Evolutionary conservation across 1,140 invertebrate species (phyloP).

Genomic region (Bombus affinis): DNA sequence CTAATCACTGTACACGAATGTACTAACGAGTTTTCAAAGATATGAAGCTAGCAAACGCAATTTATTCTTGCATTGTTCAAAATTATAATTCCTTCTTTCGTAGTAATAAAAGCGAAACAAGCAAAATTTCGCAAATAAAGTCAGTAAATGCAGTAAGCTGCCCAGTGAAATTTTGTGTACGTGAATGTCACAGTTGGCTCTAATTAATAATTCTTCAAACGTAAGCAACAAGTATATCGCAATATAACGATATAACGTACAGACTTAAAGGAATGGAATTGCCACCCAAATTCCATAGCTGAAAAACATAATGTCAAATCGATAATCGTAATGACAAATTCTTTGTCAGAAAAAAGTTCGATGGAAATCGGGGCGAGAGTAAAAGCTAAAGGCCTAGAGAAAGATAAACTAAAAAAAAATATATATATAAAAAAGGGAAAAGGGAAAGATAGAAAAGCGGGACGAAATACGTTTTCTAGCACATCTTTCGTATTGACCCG

Average conservation of each 20-base stretch:
- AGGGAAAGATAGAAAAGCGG: background rate
- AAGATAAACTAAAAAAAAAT: background rate
- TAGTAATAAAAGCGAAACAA: too few relatives aligned
- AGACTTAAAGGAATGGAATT: too few relatives aligned
- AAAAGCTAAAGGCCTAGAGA: background rate
- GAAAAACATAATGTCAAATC: background rate
- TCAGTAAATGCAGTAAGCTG: too few relatives aligned
- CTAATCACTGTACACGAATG: background rate
- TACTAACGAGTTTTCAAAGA: background rate
- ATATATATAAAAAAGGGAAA: background rate
- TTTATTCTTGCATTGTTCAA: too few relatives aligned
- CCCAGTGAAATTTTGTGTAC: too few relatives aligned
- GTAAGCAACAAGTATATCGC: too few relatives aligned
- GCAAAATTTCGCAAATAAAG: too few relatives aligned
- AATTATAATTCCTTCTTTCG: too few relatives aligned
- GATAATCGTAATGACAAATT: background rate
- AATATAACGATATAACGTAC: too few relatives aligned
- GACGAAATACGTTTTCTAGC: conserved; percentile 37
- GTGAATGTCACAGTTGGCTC: too few relatives aligned
- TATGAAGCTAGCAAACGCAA: background rate
- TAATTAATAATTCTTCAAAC: too few relatives aligned
- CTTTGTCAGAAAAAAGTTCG: background rate
- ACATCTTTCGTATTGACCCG: conserved; percentile 30
- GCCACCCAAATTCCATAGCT: background rate
- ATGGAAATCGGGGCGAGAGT: background rate